Conservation (phyloP, 1,140 invertebrate genomes). For the Drosophila sechellia region DNA sequence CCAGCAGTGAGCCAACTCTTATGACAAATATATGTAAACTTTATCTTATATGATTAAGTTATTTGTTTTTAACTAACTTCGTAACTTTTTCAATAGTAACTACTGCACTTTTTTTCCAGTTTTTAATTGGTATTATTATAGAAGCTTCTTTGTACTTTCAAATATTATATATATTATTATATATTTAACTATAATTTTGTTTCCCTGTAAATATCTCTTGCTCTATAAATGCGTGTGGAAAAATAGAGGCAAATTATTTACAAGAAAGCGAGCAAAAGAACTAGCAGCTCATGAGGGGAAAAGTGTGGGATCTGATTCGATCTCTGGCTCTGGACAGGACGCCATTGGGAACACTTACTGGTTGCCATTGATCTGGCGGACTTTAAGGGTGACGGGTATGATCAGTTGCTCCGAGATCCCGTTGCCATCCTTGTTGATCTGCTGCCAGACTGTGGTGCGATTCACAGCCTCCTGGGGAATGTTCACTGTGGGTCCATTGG, state of each 20-base stretch:
- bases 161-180: too few relatives aligned
- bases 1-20: too few relatives aligned
- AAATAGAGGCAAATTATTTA: constrained; percentile 12
- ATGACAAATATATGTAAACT: too few relatives aligned
- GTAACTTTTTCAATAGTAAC: too few relatives aligned
- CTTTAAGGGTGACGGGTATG: constrained; percentile 75
- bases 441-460: constrained; percentile 97
- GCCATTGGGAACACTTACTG: constrained; percentile 71
- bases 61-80: too few relatives aligned
- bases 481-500: constrained; percentile 93
- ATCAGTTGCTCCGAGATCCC: constrained; percentile 74
- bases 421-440: constrained; percentile 88
- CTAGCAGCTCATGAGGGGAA: constrained; percentile 19
- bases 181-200: too few relatives aligned
- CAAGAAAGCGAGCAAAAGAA: constrained; percentile 17
- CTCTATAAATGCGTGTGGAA: background rate
- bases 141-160: too few relatives aligned
- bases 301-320: constrained; percentile 2
- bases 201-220: too few relatives aligned
- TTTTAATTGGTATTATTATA: too few relatives aligned
- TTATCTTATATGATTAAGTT: too few relatives aligned
- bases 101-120: too few relatives aligned
- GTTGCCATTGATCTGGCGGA: constrained; percentile 80
- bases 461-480: constrained; percentile 95
- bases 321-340: background rate